phyloP scores from a whole-genome alignment of 2,113 vertebrate genomes.

The Oophaga pumilio region DNA sequence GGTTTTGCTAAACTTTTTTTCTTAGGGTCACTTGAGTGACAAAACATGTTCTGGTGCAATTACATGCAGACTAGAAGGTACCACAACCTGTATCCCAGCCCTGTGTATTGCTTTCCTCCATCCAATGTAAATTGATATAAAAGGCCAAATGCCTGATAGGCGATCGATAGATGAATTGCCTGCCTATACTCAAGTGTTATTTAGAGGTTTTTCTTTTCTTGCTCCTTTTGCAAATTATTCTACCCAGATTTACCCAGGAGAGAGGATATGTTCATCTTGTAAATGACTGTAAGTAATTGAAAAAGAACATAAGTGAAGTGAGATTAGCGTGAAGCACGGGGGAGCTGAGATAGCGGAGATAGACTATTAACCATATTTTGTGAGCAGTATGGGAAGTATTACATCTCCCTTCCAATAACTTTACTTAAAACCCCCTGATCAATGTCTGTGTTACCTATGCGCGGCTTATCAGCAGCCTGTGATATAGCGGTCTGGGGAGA shows the following conservation, averaged over 20 bases:
- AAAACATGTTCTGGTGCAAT: neutral
- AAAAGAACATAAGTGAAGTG: slow-evolving; percentile 56
- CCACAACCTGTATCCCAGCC: neutral
- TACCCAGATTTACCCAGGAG: slow-evolving; percentile 38
- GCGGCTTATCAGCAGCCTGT: neutral
- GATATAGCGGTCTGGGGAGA: neutral
- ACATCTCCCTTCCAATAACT: slow-evolving; percentile 47
- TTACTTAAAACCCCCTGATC: slow-evolving; percentile 44
- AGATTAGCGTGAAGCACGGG: slow-evolving; percentile 50
- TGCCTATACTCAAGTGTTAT: slow-evolving; percentile 21
- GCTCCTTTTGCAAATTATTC: slow-evolving; percentile 35
- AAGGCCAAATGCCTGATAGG: slow-evolving; percentile 16
- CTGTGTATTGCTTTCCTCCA: neutral
- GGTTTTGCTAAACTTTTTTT: too few relatives aligned
- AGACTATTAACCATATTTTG: slow-evolving; percentile 50
- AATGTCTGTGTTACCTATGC: slow-evolving; percentile 21
- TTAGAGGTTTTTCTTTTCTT: slow-evolving; percentile 15
- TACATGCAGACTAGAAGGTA: neutral
- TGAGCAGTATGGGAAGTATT: slow-evolving; percentile 48
- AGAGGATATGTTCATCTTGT: slow-evolving; percentile 52
- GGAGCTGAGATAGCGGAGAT: slow-evolving; percentile 42
- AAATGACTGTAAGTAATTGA: slow-evolving; percentile 58
- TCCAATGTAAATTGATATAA: slow-evolving; percentile 17
- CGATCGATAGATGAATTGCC: slow-evolving; percentile 25
- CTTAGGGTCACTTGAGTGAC: neutral